These are phyloP conservation scores for Portevinia maculata DNA, from an alignment of 2,888 invertebrate genomes.

Conservation along the genomic window DNA sequence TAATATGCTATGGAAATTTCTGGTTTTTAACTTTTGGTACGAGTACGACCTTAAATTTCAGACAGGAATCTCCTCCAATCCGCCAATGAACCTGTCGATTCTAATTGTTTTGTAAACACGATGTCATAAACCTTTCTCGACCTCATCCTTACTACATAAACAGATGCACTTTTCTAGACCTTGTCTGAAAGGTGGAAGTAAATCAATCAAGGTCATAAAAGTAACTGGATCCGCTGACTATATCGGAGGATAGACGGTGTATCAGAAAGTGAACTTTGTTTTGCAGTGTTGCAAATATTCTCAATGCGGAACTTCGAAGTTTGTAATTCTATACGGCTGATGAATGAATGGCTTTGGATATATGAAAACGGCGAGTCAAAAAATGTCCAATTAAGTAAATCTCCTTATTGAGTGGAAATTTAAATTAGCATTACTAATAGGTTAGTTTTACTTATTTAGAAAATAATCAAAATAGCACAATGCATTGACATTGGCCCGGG, in stretches of 20 bases:
- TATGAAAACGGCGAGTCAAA: conserved; percentile 3
- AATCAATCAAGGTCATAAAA: conserved; percentile 13
- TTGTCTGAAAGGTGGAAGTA: conserved; percentile 22
- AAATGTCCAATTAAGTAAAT: conserved; percentile 32
- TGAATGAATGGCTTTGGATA: conserved; percentile 8
- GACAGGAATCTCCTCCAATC: neutral
- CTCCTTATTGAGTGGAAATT: conserved; percentile 13
- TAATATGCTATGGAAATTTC: neutral
- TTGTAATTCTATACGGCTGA: neutral
- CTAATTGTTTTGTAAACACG: neutral
- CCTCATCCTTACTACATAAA: neutral
- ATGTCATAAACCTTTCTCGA: neutral
- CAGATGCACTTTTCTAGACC: too few relatives aligned
- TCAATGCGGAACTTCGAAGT: neutral
- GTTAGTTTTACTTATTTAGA: conserved; percentile 1
- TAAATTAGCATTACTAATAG: conserved; percentile 30
- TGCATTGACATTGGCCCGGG: conserved; percentile 40
- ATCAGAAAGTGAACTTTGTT: too few relatives aligned
- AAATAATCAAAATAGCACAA: conserved; percentile 28
- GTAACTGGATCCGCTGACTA: neutral
- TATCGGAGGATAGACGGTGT: too few relatives aligned
- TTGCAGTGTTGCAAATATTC: conserved; percentile 3
- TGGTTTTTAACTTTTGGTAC: neutral
- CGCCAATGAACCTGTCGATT: conserved; percentile 7
- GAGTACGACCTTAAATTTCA: conserved; percentile 23